These are phyloP conservation scores for Australoheros scitulus DNA, from an alignment of 2,113 vertebrate genomes.

Conservation along the genomic window DNA sequence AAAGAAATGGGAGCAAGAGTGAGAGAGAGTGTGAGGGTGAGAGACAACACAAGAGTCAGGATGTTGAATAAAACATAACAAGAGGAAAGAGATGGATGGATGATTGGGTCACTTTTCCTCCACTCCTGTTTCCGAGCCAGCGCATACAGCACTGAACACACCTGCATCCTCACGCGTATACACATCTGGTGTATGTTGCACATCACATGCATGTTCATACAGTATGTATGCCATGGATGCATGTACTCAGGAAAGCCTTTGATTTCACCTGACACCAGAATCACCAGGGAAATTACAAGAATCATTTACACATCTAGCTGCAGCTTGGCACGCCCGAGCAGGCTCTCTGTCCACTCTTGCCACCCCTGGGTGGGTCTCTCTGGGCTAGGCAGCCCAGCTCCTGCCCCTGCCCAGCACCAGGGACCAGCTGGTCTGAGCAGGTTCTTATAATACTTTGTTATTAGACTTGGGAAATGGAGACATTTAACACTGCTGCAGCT, in stretches of 20 bases:
- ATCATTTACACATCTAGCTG: slow-evolving; percentile 50
- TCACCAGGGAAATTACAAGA: slow-evolving; percentile 46
- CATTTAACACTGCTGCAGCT: slow-evolving; percentile 67
- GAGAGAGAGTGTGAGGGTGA: background rate
- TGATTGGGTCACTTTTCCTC: slow-evolving; percentile 17
- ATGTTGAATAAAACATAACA: slow-evolving; percentile 67
- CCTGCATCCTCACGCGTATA: background rate
- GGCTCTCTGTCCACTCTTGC: background rate
- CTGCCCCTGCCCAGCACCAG: slow-evolving; percentile 32
- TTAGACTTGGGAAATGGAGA: slow-evolving; percentile 70
- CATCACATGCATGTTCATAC: background rate
- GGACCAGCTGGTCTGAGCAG: slow-evolving; percentile 64
- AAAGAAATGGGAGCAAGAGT: slow-evolving; percentile 16
- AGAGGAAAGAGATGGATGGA: slow-evolving; percentile 46
- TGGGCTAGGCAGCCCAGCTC: slow-evolving; percentile 44
- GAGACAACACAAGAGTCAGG: slow-evolving; percentile 26
- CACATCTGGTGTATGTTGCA: background rate
- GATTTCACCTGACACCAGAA: slow-evolving; percentile 7
- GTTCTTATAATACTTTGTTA: slow-evolving; percentile 45
- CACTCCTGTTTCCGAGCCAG: background rate
- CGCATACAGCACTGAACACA: background rate
- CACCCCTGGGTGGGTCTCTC: slow-evolving; percentile 31
- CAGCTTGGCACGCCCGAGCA: slow-evolving; percentile 26
- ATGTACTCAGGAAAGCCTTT: background rate
- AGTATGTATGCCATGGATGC: background rate